Conservation (phyloP, 30 jellyfish, hydroid and myxozoan species). For the Aurelia aurita region DNA sequence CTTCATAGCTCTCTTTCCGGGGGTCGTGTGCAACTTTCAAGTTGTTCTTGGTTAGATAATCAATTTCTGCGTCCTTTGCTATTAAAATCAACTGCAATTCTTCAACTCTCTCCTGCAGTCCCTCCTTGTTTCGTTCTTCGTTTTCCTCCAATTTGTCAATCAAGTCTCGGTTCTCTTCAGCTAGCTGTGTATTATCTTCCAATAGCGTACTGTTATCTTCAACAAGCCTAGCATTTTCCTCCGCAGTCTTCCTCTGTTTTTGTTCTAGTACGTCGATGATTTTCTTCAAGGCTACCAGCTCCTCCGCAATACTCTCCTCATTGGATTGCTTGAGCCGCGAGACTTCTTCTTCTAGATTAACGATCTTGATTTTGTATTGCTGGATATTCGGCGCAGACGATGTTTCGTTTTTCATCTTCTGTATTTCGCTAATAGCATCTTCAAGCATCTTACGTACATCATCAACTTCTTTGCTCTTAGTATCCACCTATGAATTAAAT, state of each 20-base stretch:
- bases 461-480: slow-evolving; percentile 67
- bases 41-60: neutral
- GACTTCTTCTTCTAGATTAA: slow-evolving; percentile 35
- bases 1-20: slow-evolving; percentile 20
- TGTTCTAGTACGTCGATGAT: slow-evolving; percentile 70
- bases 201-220: slow-evolving; percentile 47
- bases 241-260: slow-evolving; percentile 28
- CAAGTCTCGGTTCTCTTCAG: neutral
- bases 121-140: neutral
- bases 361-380: neutral
- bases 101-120: slow-evolving; percentile 13
- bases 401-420: slow-evolving; percentile 7
- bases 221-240: slow-evolving; percentile 31
- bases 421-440: slow-evolving; percentile 77
- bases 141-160: neutral
- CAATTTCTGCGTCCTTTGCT: slow-evolving; percentile 54
- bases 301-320: slow-evolving; percentile 80
- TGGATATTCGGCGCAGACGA: neutral
- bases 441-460: slow-evolving; percentile 61
- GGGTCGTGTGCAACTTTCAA: slow-evolving; percentile 2
- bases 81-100: slow-evolving; percentile 31
- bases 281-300: slow-evolving; percentile 74
- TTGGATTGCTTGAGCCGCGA: slow-evolving; percentile 19
- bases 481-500: neutral
- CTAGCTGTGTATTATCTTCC: slow-evolving; percentile 20